Base-by-base conservation (phyloP, 2,888 invertebrate genomes). In the Melangyna quadrimaculata region DNA sequence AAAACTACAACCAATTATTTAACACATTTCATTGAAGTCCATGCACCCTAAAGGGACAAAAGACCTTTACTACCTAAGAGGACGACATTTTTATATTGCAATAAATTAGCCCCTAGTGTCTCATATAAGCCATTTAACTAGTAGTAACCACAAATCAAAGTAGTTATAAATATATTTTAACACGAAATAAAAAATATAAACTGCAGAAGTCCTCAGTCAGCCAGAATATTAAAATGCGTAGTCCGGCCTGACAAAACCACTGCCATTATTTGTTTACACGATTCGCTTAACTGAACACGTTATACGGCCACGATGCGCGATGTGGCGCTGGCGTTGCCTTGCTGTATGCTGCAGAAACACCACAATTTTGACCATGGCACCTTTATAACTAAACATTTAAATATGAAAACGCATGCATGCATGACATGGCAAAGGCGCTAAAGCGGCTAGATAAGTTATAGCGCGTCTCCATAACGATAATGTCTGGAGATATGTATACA, bases 241-340 rank as follows among this genome's bases (percentile, higher is more conserved):
- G 77, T 65, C 81, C 77, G 65, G 48, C 17, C 48, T 74, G 81
- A 71, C 75, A 71, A 79, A 69, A 70, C 74, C 67, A n/a, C 40
- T 61, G 24, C 35, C 35, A 80, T 72, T 74, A 74, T 70, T 63
- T 61, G 69, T 45, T 63, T 74, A 80, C 80, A 74, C 43, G 70
- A 63, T 69, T 69, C 63, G 69, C 61, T 80, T 70, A 74, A 69
- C 74, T 74, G 59, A 51, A 59, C 53, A 32, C 51, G 51, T 55
- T 40, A 19, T 40, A 40, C 1, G 6, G 4, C 40, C n/a, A 8
- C 27, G n/a, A 3, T 12, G 10, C 12, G 24, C 48, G n/a, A n/a
- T n/a, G n/a, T 51, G 2, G 51, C 51, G 51, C 2, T 48, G 7
- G 35, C 35, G 9, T 48, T 51, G 51, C 51, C 51, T 51, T 51